phyloP scores from a whole-genome alignment of 2,888 invertebrate genomes.

The Ecdyonurus torrentis region DNA sequence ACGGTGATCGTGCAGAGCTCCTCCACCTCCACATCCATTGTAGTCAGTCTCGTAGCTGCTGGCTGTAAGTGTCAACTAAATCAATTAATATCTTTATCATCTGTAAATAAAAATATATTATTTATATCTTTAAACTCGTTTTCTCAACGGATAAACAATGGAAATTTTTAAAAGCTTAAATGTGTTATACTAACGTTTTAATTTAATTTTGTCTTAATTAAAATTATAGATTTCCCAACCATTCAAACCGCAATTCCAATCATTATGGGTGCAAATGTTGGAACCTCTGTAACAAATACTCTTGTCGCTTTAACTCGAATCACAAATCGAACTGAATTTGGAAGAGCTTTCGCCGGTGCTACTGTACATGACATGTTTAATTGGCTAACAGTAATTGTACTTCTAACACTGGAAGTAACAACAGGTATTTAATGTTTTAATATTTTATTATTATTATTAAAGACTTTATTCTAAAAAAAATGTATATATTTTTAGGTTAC shows the following conservation, averaged over 20 bases:
- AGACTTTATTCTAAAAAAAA: no score
- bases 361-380: constrained; percentile 39
- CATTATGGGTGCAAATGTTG: constrained; percentile 37
- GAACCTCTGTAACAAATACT: constrained; percentile 35
- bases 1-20: constrained; percentile 35
- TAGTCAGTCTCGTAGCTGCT: constrained; percentile 27
- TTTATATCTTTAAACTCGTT: no score
- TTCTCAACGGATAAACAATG: no score
- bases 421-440: constrained; percentile 15
- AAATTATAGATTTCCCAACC: constrained; percentile 20
- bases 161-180: no score
- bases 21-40: constrained; percentile 31
- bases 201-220: no score
- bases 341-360: constrained; percentile 34
- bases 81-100: no score
- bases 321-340: constrained; percentile 26
- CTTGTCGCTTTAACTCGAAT: constrained; percentile 29
- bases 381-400: constrained; percentile 30
- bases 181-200: no score
- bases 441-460: no score
- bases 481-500: not conserved
- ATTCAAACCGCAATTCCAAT: constrained; percentile 30
- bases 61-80: constrained; percentile 23
- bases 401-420: constrained; percentile 30
- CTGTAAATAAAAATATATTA: no score